A percentile compares a stretch with the other conserved stretches of the same genome.
Evolutionary conservation across 1,140 invertebrate species (phyloP).

Genomic region (Apis mellifera): Amel_HAv3.1 CM009935.2:12729501-12730000

Average conservation of each 20-base stretch:
- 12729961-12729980: neutral
- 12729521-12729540: slow-evolving; percentile 5
- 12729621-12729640: slow-evolving; percentile 92
- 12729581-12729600: slow-evolving; percentile 78
- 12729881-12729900: slow-evolving; percentile 85
- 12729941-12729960: slow-evolving; percentile 61
- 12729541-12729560: slow-evolving; percentile 9
- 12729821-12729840: neutral
- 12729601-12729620: slow-evolving; percentile 98
- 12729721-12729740: neutral
- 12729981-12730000: slow-evolving; percentile 8
- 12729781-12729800: slow-evolving; percentile 9
- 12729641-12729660: slow-evolving; percentile 80
- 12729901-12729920: neutral
- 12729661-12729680: slow-evolving; percentile 83
- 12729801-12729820: neutral
- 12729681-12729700: slow-evolving; percentile 82
- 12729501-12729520: slow-evolving; percentile 8
- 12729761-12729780: slow-evolving; percentile 31
- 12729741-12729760: slow-evolving; percentile 1
- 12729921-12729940: slow-evolving; percentile 5
- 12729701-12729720: slow-evolving; percentile 11
- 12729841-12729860: slow-evolving; percentile 77
- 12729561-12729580: too few relatives aligned
- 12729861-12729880: slow-evolving; percentile 87